Evolutionary conservation across 2,113 vertebrate genomes (phyloP).

Genomic region (Corynorhinus townsendii): DNA sequence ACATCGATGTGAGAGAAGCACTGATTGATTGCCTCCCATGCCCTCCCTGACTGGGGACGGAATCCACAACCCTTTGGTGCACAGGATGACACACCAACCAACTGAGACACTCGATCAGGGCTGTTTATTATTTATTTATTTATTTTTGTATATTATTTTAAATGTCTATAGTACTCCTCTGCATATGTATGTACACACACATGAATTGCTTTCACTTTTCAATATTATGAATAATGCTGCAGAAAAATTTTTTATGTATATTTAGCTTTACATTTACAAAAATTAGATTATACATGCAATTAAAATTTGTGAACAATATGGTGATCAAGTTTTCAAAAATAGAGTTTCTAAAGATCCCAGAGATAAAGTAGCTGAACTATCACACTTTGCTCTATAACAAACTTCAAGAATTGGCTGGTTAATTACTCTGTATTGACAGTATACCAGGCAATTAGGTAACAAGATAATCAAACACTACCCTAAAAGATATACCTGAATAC

Average conservation of each 20-base stretch:
- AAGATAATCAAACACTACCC: background rate
- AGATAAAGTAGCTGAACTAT: background rate
- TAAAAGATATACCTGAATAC: background rate
- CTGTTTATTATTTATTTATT: background rate
- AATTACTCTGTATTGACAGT: constrained; percentile 11
- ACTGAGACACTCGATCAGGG: background rate
- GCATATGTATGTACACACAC: background rate
- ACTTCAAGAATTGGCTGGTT: background rate
- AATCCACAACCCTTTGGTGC: background rate
- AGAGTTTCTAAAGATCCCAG: background rate
- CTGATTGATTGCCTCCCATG: background rate
- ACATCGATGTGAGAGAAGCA: background rate
- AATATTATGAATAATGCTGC: constrained; percentile 4
- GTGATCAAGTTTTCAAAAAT: background rate
- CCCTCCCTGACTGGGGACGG: background rate
- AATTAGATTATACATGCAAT: background rate
- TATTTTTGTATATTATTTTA: background rate
- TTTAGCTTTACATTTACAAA: background rate
- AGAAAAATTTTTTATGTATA: background rate
- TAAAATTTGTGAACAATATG: background rate
- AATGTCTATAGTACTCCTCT: background rate
- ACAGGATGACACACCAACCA: background rate
- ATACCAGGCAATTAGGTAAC: background rate
- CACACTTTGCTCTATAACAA: background rate
- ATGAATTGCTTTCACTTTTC: background rate